phyloP scores from a whole-genome alignment of 2,888 invertebrate genomes.

The Phengaris arion region DNA sequence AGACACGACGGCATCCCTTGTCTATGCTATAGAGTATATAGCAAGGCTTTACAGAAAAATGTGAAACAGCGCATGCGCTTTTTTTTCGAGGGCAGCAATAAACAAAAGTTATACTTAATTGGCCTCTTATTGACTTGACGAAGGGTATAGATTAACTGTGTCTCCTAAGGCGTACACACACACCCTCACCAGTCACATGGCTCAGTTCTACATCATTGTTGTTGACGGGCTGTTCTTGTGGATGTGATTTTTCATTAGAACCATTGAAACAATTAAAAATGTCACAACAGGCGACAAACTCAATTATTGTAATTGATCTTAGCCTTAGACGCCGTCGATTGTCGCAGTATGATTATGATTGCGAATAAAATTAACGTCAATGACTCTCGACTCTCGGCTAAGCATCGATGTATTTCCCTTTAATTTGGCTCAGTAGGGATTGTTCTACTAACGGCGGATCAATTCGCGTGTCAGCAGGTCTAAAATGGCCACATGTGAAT shows the following conservation, averaged over 20 bases:
- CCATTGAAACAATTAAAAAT: neutral
- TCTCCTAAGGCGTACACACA: neutral
- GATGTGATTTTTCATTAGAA: slow-evolving; percentile 2
- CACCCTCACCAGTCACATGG: neutral
- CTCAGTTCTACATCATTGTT: neutral
- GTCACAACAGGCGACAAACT: neutral
- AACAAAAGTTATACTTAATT: too few species aligned
- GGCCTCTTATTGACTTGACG: too few species aligned
- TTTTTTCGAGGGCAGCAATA: too few species aligned
- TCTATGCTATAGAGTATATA: too few species aligned
- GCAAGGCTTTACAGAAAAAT: too few species aligned
- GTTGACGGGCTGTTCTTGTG: neutral
- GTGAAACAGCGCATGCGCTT: too few species aligned
- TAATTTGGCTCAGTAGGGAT: too few species aligned
- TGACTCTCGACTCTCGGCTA: neutral
- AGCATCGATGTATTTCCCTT: neutral
- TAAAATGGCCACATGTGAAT: too few species aligned
- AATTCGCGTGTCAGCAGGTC: too few species aligned
- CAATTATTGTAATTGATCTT: neutral
- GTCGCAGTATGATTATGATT: neutral
- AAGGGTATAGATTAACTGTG: neutral
- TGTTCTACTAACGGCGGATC: too few species aligned
- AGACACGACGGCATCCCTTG: too few species aligned
- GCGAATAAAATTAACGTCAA: neutral
- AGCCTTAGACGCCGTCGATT: neutral